Percentiles rank a stretch among this genome's conserved stretches.
These are phyloP conservation scores for Ascaphus truei DNA, from an alignment of 2,113 vertebrate genomes.

Conservation along the genomic window DNA sequence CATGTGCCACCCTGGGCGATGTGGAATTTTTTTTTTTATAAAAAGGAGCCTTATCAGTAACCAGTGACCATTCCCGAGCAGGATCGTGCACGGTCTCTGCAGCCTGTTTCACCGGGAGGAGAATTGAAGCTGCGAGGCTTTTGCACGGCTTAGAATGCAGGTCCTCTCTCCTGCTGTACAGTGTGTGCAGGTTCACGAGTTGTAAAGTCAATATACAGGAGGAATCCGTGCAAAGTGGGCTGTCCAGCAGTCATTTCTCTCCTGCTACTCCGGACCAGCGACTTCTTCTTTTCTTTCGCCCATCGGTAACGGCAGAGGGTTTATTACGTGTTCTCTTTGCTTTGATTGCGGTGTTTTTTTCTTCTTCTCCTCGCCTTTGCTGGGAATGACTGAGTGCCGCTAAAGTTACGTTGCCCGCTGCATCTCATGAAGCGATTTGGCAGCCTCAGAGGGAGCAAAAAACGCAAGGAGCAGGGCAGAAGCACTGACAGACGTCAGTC, in stretches of 20 bases:
- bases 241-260: background rate
- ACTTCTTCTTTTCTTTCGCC: background rate
- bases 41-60: conserved; percentile 27
- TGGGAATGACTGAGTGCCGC: conserved; percentile 50
- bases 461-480: conserved; percentile 63
- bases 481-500: conserved; percentile 71
- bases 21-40: conserved; percentile 35
- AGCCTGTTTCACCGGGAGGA: conserved; percentile 42
- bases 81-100: conserved; percentile 11
- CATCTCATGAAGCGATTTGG: conserved; percentile 91
- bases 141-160: background rate
- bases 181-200: background rate
- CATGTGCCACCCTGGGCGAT: conserved; percentile 32
- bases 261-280: background rate
- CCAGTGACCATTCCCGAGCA: conserved; percentile 46
- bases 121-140: conserved; percentile 8
- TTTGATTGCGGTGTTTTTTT: background rate
- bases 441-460: conserved; percentile 86
- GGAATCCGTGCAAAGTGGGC: background rate
- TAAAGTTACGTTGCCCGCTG: conserved; percentile 20
- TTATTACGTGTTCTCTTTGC: background rate
- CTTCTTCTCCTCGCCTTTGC: background rate
- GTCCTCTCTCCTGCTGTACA: background rate
- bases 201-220: background rate
- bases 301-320: background rate